A percentile compares a stretch with the other conserved stretches of the same genome.
Conservation (phyloP, 2,113 vertebrate species). For the Kobus ellipsiprymnus region DNA sequence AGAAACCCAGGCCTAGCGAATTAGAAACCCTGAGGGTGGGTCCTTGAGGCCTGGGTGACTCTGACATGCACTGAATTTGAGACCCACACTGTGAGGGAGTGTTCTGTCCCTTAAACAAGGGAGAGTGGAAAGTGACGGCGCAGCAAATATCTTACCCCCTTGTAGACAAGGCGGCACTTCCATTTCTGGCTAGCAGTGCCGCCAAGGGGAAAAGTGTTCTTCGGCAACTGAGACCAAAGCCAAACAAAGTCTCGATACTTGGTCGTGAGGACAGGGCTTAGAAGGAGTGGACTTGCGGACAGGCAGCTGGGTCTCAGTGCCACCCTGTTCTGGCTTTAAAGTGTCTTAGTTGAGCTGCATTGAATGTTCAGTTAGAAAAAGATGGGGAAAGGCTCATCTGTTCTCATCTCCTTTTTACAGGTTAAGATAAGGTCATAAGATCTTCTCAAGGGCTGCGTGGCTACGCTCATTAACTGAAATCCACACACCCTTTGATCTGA, state of each 20-base stretch:
- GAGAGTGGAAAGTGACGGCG: neutral
- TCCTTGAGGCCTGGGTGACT: neutral
- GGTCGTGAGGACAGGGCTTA: neutral
- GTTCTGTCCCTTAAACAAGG: neutral
- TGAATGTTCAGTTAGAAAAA: neutral
- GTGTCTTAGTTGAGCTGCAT: neutral
- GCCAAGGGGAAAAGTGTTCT: neutral
- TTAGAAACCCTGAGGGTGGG: neutral
- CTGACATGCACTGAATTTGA: neutral
- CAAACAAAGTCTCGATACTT: neutral
- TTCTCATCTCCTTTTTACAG: neutral
- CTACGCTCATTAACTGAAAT: neutral
- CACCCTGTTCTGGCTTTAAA: neutral
- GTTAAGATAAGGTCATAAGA: neutral
- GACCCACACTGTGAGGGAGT: neutral
- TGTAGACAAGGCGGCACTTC: neutral
- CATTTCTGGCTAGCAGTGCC: neutral
- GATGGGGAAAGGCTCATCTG: neutral
- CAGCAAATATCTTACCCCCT: neutral
- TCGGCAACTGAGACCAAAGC: neutral
- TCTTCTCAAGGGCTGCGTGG: neutral
- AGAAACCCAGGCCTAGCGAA: neutral
- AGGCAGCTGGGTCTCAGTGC: neutral
- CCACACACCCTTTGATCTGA: neutral
- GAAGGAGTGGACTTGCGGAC: neutral